Evolutionary conservation across 1,140 invertebrate species (phyloP).

Genomic region (Bilobella aurantiaca): DNA sequence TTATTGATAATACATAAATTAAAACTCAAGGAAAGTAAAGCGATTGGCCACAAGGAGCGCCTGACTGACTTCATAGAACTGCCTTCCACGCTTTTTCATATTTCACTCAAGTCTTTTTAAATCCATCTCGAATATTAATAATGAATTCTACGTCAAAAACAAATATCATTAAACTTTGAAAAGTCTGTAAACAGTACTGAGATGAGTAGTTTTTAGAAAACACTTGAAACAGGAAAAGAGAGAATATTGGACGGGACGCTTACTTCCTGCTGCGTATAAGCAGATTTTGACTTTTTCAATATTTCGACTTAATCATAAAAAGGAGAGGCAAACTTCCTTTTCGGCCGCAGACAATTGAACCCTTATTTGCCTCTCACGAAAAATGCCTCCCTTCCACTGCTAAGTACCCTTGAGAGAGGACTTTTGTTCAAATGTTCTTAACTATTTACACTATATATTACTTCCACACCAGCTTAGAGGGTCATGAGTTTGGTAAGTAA

Average conservation of each 20-base stretch:
- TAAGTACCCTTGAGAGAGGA: no score
- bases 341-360: background rate
- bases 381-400: no score
- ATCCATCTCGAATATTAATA: background rate
- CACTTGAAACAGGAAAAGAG: background rate
- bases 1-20: no score
- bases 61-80: background rate
- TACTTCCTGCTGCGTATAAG: background rate
- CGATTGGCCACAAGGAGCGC: no score
- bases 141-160: background rate
- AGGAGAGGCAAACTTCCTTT: background rate
- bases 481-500: background rate
- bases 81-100: no score
- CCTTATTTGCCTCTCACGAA: slow-evolving; percentile 19
- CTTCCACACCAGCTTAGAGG: background rate
- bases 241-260: no score
- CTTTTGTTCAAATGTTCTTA: slow-evolving; percentile 4
- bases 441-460: slow-evolving; percentile 1
- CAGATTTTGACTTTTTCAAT: background rate
- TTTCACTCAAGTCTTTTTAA: no score
- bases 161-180: background rate
- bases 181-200: background rate
- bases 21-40: no score
- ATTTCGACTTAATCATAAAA: background rate
- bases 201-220: background rate